phyloP scores from a whole-genome alignment of 1,140 invertebrate genomes.

The Steinernema feltiae region DNA sequence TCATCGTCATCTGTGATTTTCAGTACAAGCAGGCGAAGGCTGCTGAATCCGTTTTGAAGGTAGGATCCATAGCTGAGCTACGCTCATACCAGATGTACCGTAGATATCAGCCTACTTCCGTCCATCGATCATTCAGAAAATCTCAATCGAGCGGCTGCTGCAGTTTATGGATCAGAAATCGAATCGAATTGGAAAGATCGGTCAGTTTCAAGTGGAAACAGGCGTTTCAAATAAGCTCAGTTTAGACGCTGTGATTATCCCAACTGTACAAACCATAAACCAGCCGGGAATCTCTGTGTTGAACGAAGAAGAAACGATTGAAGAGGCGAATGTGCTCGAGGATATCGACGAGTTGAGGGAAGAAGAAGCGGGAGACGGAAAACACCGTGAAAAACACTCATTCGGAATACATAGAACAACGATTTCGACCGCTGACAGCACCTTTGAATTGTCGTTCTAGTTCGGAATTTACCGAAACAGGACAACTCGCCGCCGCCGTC shows the following conservation, averaged over 20 bases:
- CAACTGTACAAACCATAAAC: background rate
- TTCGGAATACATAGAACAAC: too few species aligned
- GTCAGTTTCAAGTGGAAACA: background rate
- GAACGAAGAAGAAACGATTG: conserved; percentile 2
- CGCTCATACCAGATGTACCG: background rate
- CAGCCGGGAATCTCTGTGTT: background rate
- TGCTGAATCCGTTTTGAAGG: background rate
- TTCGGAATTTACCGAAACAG: too few species aligned
- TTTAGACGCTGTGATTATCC: background rate
- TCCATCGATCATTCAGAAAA: background rate
- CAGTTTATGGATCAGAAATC: background rate
- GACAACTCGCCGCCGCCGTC: too few species aligned
- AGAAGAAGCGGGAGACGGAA: too few species aligned
- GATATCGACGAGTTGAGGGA: background rate
- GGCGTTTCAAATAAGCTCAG: background rate
- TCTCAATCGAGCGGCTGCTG: background rate
- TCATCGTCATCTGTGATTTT: background rate
- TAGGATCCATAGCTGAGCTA: background rate
- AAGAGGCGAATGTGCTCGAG: background rate
- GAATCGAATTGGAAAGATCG: background rate
- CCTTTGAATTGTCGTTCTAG: too few species aligned
- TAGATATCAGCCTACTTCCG: background rate
- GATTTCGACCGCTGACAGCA: too few species aligned
- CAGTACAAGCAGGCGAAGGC: background rate
- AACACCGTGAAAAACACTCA: too few species aligned